A percentile compares a stretch with the other conserved stretches of the same genome.
Evolutionary conservation across 2,113 vertebrate genomes (phyloP).

Genomic region (Carettochelys insculpta): DNA sequence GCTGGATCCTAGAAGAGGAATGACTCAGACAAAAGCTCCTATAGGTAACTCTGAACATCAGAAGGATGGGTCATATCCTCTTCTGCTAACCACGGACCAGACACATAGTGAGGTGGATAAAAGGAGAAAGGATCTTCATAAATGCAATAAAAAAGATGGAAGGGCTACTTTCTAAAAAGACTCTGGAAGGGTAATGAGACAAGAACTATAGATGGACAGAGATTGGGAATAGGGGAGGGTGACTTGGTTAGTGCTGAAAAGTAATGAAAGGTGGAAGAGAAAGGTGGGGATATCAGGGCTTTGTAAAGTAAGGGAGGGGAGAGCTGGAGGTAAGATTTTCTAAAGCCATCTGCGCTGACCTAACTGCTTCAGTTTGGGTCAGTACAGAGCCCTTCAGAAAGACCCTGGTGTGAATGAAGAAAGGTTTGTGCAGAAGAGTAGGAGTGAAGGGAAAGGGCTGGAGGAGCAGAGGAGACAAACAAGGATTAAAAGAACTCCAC

Average conservation of each 20-base stretch:
- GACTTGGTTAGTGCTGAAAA: neutral
- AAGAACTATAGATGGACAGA: neutral
- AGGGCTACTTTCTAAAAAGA: neutral
- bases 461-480: neutral
- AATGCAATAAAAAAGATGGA: accelerated
- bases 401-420: neutral
- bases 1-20: too few species aligned
- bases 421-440: neutral
- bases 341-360: neutral
- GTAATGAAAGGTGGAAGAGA: neutral
- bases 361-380: neutral
- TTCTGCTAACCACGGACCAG: too few species aligned
- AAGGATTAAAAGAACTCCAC: neutral
- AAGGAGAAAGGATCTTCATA: neutral
- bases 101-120: too few species aligned
- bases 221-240: neutral
- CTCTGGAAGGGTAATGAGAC: accelerated
- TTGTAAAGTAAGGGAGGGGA: neutral
- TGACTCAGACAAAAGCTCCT: too few species aligned
- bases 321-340: neutral
- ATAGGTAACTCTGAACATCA: too few species aligned
- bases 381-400: neutral
- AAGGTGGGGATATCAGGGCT: neutral
- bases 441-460: neutral
- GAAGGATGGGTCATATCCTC: too few species aligned